phyloP scores from a whole-genome alignment of 2,797 vertebrate species.

The Halcyon badia region DNA sequence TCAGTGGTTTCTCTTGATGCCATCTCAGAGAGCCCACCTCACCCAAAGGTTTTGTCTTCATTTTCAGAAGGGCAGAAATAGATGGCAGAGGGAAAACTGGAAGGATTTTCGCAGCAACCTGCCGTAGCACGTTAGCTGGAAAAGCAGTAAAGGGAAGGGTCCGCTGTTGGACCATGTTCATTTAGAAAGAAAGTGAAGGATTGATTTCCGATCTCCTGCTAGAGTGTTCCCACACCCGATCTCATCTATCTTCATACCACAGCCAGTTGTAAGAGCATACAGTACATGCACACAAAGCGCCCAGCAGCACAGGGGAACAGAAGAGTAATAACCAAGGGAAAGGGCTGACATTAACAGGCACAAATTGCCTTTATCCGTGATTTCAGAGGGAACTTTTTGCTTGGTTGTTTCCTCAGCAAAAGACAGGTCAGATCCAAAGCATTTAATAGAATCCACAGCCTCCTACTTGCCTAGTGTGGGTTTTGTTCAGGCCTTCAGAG shows the following conservation, averaged over 20 bases:
- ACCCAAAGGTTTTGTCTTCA: neutral
- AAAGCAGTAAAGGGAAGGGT: neutral
- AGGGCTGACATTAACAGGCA: constrained; percentile 22
- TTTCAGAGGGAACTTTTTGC: constrained; percentile 20
- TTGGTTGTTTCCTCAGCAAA: constrained; percentile 14
- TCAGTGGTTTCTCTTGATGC: neutral
- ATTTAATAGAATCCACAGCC: constrained; percentile 17
- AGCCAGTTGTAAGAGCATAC: constrained; percentile 37
- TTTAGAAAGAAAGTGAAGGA: constrained; percentile 19
- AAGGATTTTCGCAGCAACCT: neutral
- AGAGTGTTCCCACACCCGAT: constrained; percentile 10
- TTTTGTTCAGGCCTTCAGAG: constrained; percentile 23
- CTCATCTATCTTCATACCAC: constrained; percentile 56
- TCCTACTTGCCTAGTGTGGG: neutral
- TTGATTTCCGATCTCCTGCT: constrained; percentile 50
- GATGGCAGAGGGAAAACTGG: neutral
- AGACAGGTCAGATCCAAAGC: constrained; percentile 2
- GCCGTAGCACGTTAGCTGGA: neutral
- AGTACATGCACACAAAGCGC: neutral
- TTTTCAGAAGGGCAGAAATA: neutral
- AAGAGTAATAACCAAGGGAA: constrained; percentile 22
- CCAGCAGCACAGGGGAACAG: constrained; percentile 14
- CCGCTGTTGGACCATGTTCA: neutral
- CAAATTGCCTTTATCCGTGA: neutral
- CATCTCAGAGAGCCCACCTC: neutral